Evolutionary conservation across 2,888 invertebrate species (phyloP).

Genomic region (Drosophila kokeensis): DNA sequence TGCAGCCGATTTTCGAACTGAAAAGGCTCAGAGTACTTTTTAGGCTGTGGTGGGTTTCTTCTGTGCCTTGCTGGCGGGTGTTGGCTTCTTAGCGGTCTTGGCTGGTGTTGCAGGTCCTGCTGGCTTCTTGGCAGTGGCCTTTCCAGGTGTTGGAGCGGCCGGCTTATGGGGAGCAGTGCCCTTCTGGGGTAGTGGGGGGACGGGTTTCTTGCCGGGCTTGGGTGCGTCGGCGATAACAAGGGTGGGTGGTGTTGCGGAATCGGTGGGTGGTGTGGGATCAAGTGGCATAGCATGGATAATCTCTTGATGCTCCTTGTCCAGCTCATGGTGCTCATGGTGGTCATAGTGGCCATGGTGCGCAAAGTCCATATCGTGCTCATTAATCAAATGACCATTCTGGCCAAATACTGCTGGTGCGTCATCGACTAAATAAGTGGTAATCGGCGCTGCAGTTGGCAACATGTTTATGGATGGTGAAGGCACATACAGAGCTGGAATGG

Average conservation of each 20-base stretch:
- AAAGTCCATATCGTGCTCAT: background rate
- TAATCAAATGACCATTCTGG: background rate
- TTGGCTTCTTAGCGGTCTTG: slow-evolving; percentile 60
- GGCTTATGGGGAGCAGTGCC: slow-evolving; percentile 54
- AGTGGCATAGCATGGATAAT: slow-evolving; percentile 28
- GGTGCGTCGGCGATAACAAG: slow-evolving; percentile 37
- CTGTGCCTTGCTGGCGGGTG: slow-evolving; percentile 59
- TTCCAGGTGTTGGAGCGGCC: slow-evolving; percentile 35
- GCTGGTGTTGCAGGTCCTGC: slow-evolving; percentile 31
- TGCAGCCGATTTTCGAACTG: slow-evolving; percentile 20
- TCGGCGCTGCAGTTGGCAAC: slow-evolving; percentile 74
- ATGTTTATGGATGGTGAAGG: slow-evolving; percentile 76
- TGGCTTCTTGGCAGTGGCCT: slow-evolving; percentile 65
- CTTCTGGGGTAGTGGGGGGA: slow-evolving; percentile 55
- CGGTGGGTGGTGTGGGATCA: slow-evolving; percentile 55
- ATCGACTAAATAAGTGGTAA: slow-evolving; percentile 38
- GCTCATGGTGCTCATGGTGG: slow-evolving; percentile 13
- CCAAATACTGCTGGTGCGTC: slow-evolving; percentile 50
- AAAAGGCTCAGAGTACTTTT: background rate
- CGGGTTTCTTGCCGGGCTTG: slow-evolving; percentile 59
- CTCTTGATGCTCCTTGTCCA: slow-evolving; percentile 21
- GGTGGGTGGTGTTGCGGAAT: slow-evolving; percentile 58
- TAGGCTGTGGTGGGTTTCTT: slow-evolving; percentile 66
- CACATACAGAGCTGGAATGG: slow-evolving; percentile 72
- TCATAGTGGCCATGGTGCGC: background rate